These are phyloP conservation scores for Diachrysia chrysitis DNA, from an alignment of 2,888 invertebrate species.

Conservation along the genomic window DNA sequence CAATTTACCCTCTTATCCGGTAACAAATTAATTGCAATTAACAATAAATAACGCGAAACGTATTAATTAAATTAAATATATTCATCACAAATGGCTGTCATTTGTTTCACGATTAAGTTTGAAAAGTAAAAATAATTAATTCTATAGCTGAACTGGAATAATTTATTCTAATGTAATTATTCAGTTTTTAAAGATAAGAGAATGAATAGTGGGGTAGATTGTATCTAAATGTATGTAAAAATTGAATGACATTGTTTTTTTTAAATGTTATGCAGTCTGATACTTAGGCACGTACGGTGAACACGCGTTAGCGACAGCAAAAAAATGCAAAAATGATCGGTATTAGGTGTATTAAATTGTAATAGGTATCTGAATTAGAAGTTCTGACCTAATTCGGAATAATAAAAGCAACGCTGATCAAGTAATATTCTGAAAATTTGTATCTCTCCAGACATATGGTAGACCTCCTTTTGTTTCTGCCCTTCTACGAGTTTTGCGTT, in stretches of 20 bases:
- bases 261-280: background rate
- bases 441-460: too few species aligned
- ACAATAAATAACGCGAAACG: conserved; percentile 50
- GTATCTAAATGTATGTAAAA: conserved; percentile 23
- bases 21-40: background rate
- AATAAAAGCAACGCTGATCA: too few species aligned
- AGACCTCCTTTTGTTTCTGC: too few species aligned
- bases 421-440: too few species aligned
- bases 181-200: conserved; percentile 33
- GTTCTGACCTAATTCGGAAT: too few species aligned
- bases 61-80: conserved; percentile 59
- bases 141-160: conserved; percentile 52
- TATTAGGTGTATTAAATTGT: background rate
- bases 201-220: conserved; percentile 33
- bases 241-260: conserved; percentile 14
- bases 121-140: conserved; percentile 33
- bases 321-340: background rate
- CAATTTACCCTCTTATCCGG: too few species aligned
- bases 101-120: conserved; percentile 58
- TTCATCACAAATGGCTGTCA: conserved; percentile 49
- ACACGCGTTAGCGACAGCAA: background rate
- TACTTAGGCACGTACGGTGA: background rate
- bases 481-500: too few species aligned
- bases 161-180: conserved; percentile 57
- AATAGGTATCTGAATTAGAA: too few species aligned